Conservation (phyloP, 2,888 invertebrate species). For the Omphaloscelis lunosa region DNA sequence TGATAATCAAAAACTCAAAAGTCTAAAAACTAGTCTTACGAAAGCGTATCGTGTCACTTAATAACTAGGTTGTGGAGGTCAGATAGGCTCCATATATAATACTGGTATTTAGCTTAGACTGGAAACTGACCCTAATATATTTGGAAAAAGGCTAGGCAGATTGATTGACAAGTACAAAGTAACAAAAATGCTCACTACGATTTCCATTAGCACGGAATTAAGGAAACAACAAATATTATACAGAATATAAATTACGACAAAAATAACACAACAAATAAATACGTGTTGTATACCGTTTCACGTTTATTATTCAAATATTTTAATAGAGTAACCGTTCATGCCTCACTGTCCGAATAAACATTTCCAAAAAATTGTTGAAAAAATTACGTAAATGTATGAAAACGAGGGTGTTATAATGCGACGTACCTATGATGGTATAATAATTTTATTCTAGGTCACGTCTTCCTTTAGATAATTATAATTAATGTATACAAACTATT, state of each 20-base stretch:
- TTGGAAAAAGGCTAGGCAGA: neutral
- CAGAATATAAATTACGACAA: neutral
- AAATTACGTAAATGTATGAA: neutral
- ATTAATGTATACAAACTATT: neutral
- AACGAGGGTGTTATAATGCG: neutral
- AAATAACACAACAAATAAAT: neutral
- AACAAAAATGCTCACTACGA: neutral
- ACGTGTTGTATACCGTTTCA: neutral
- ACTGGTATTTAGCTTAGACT: neutral
- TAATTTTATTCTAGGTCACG: neutral
- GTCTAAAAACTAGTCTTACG: neutral
- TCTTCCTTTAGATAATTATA: neutral
- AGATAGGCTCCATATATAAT: neutral
- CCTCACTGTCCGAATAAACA: neutral
- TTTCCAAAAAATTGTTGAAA: neutral
- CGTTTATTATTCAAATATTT: slow-evolving; percentile 33
- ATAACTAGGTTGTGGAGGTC: neutral
- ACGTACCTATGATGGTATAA: neutral
- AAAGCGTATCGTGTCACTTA: neutral
- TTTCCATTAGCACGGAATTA: neutral
- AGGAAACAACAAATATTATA: neutral
- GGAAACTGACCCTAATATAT: neutral
- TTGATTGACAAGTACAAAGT: neutral
- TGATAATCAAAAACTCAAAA: neutral
- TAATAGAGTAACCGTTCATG: slow-evolving; percentile 18